A percentile compares a stretch with the other conserved stretches of the same genome.
phyloP scores from a whole-genome alignment of 2,113 vertebrate genomes.

The Gymnogyps californianus region DNA sequence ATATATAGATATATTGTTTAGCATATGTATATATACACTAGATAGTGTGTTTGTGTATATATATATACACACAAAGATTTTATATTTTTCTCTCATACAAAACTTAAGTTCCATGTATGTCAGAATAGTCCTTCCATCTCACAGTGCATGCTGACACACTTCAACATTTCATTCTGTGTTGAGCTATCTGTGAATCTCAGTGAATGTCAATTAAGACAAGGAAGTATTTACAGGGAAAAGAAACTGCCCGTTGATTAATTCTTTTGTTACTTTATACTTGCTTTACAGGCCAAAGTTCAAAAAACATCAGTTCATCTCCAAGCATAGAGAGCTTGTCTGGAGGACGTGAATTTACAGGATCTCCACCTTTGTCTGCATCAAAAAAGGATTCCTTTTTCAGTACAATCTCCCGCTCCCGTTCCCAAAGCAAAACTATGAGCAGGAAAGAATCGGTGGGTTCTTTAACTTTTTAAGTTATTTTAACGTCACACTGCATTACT shows the following conservation, averaged over 20 bases:
- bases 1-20: neutral
- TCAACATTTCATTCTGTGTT: constrained; percentile 22
- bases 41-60: neutral
- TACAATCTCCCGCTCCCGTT: constrained; percentile 92
- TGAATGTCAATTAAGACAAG: neutral
- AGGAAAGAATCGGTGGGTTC: constrained; percentile 88
- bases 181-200: neutral
- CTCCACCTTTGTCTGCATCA: constrained; percentile 87
- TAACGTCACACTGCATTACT: neutral
- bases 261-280: constrained; percentile 32
- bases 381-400: constrained; percentile 97
- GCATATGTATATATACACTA: neutral
- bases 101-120: neutral
- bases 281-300: constrained; percentile 84
- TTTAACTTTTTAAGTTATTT: neutral
- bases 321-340: constrained; percentile 90
- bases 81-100: neutral
- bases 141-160: neutral
- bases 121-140: neutral
- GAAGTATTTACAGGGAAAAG: neutral
- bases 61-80: neutral
- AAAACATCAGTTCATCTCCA: constrained; percentile 88
- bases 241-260: neutral
- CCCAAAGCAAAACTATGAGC: constrained; percentile 93
- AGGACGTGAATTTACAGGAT: constrained; percentile 83